A percentile compares a stretch with the other conserved stretches of the same genome.
phyloP scores from a whole-genome alignment of 2,797 vertebrate species.

The Allobates femoralis region DNA sequence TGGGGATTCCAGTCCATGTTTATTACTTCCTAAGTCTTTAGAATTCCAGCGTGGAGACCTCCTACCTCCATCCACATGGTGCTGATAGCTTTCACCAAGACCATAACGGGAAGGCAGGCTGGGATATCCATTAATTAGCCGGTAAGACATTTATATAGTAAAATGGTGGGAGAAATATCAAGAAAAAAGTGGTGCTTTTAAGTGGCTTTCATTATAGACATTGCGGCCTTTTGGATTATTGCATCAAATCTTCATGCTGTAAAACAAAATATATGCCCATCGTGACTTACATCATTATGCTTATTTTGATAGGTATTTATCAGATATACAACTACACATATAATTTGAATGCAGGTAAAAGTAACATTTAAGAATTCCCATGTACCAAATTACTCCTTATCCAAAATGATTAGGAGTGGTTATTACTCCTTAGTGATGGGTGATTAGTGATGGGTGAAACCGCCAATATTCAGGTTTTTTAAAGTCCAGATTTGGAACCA shows the following conservation, averaged over 20 bases:
- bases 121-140: conserved; percentile 39
- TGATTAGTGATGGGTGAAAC: too few relatives aligned
- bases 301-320: neutral
- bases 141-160: conserved; percentile 59
- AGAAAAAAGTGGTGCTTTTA: neutral
- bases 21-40: conserved; percentile 18
- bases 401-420: too few relatives aligned
- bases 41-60: conserved; percentile 4
- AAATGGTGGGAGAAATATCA: neutral
- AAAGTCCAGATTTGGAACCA: too few relatives aligned
- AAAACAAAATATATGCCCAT: neutral
- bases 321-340: neutral
- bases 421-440: too few relatives aligned
- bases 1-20: neutral
- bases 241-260: conserved; percentile 3
- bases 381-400: too few relatives aligned
- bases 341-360: too few relatives aligned
- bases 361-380: too few relatives aligned
- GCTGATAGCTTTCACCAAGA: conserved; percentile 5
- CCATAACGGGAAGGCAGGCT: conserved; percentile 48
- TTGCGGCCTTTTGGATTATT: neutral
- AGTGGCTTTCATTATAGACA: neutral
- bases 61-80: conserved; percentile 1
- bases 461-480: too few relatives aligned
- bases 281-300: neutral